Conservation (phyloP, 2,113 vertebrate species). For the Opisthocomus hoazin region DNA sequence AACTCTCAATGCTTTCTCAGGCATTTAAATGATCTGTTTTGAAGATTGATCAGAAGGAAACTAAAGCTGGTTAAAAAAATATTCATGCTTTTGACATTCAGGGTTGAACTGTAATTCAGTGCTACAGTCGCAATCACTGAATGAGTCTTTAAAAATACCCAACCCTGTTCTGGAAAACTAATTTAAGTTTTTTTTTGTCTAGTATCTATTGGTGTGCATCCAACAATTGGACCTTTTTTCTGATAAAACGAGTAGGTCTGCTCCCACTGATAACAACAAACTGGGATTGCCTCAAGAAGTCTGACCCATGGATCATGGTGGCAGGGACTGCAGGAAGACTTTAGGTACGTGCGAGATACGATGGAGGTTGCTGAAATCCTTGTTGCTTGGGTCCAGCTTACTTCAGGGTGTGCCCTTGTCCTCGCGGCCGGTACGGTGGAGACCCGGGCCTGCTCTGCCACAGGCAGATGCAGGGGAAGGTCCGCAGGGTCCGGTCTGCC, state of each 20-base stretch:
- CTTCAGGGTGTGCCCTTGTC: neutral
- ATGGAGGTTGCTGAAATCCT: neutral
- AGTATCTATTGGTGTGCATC: neutral
- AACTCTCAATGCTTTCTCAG: neutral
- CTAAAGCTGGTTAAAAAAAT: neutral
- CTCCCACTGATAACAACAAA: neutral
- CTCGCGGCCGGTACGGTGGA: neutral
- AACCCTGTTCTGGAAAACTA: neutral
- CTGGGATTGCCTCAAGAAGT: neutral
- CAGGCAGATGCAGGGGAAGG: too few relatives aligned
- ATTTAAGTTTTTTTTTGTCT: neutral
- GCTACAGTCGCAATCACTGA: neutral
- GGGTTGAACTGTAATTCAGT: neutral
- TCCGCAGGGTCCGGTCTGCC: neutral
- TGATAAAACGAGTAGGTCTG: neutral
- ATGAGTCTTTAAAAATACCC: neutral
- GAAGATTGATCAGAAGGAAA: neutral
- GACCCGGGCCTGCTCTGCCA: too few relatives aligned
- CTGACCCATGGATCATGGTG: neutral
- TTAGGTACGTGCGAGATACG: neutral
- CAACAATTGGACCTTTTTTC: neutral
- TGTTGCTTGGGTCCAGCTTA: neutral
- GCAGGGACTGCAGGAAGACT: neutral
- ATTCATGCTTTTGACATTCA: neutral
- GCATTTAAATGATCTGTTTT: neutral